Base-by-base conservation (phyloP, 2,888 invertebrate genomes). In the Conops quadrifasciatus region DNA sequence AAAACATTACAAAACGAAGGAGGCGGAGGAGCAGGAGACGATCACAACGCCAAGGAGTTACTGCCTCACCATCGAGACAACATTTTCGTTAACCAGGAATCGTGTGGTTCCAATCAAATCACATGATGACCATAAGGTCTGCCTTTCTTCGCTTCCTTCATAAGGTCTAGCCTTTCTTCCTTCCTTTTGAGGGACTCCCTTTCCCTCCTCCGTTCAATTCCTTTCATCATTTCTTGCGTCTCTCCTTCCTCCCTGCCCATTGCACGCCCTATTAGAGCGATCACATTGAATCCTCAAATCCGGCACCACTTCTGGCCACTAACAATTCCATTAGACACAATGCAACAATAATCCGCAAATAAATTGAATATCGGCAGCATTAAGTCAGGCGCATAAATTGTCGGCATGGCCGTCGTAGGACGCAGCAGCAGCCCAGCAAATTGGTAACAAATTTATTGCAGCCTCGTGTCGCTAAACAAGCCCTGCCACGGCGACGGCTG, bases 361-460 rank as follows among this genome's bases (percentile, higher is more conserved):
- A 68, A 68, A 68, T 68, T 60, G 60, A 68, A 28, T 49, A 49
- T 68, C 60, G 68, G 47, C 68, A 68, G 49, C 68, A 68, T 36
- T 26, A 49, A 68, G 60, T 59, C 68, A 68, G 59, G 60, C 26
- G 7, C 36, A 51, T 68, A 68, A 60, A 68, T 68, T 28, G 15
- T 47, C 60, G 19, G 49, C 60, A 15, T 24, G 26, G 21, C 30
- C 68, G 24, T 30, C n/a, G 45, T 9, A 47, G 24, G 47, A 49
- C n/a, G 24, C 15, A n/a, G 56, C 49, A 13, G 56, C 49, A 60
- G 59, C 49, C 30, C 30, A 60, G 36, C 68, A 60, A 68, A 68
- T 68, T 60, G 68, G 49, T 60, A 60, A 60, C 60, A 68, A 68
- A 68, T 47, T 60, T 68, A 68, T 60, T 53, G 45, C 58, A n/a